A percentile compares a stretch with the other conserved stretches of the same genome.
Conservation (phyloP, 2,113 vertebrate species). For the Mugil cephalus region DNA sequence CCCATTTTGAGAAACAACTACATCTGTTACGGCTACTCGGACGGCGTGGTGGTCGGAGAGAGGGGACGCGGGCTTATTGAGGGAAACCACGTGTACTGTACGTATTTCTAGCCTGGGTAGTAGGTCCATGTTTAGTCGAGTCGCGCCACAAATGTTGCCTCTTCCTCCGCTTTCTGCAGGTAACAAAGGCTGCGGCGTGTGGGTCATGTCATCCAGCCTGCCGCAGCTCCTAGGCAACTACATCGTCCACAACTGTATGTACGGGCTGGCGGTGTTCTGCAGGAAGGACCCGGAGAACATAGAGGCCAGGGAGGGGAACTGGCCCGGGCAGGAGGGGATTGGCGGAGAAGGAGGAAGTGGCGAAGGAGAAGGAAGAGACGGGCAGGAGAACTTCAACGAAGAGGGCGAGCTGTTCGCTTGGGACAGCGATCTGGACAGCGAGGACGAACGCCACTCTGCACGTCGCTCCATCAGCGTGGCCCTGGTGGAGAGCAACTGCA, state of each 20-base stretch:
- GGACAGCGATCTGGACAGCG: slow-evolving; percentile 90
- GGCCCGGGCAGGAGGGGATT: slow-evolving; percentile 78
- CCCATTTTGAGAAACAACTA: slow-evolving; percentile 91
- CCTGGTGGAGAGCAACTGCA: slow-evolving; percentile 90
- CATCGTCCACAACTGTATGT: slow-evolving; percentile 91
- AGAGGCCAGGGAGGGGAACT: slow-evolving; percentile 79
- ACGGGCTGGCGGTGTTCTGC: slow-evolving; percentile 91
- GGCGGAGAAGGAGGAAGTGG: slow-evolving; percentile 70
- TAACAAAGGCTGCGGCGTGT: slow-evolving; percentile 92
- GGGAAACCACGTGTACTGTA: slow-evolving; percentile 92
- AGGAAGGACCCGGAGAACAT: slow-evolving; percentile 84
- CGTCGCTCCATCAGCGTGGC: slow-evolving; percentile 85
- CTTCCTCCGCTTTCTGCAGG: slow-evolving; percentile 73
- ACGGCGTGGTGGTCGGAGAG: slow-evolving; percentile 91
- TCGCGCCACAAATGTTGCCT: neutral
- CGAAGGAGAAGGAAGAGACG: slow-evolving; percentile 81
- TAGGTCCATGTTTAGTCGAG: no score
- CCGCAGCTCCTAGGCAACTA: slow-evolving; percentile 89
- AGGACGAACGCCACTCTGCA: slow-evolving; percentile 85
- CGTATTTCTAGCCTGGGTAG: slow-evolving; percentile 45
- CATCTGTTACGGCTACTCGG: slow-evolving; percentile 91
- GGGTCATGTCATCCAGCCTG: slow-evolving; percentile 93
- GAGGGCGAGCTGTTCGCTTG: slow-evolving; percentile 88
- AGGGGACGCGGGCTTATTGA: slow-evolving; percentile 91
- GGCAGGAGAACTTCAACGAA: slow-evolving; percentile 89